phyloP scores from a whole-genome alignment of 2,888 invertebrate species.

The Chloroclysta siterata region DNA sequence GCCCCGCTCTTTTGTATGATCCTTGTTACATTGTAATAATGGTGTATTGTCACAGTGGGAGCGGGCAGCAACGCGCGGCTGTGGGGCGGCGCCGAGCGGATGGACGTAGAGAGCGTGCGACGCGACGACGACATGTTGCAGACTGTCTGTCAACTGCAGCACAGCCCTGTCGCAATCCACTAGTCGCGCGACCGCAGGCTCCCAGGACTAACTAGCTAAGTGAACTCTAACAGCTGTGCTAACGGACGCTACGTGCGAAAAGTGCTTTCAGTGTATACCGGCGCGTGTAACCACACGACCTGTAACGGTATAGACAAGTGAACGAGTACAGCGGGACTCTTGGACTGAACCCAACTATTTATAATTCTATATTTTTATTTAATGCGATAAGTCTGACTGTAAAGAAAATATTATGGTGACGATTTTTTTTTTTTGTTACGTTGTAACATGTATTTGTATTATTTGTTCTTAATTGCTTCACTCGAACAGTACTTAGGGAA shows the following conservation, averaged over 20 bases:
- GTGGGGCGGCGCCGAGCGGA: slow-evolving; percentile 89
- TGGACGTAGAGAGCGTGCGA: slow-evolving; percentile 81
- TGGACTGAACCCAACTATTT: slow-evolving; percentile 76
- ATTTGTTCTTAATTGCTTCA: slow-evolving; percentile 78
- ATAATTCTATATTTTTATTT: slow-evolving; percentile 83
- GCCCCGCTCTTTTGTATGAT: too few relatives aligned
- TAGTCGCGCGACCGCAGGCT: slow-evolving; percentile 49
- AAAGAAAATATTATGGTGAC: slow-evolving; percentile 72
- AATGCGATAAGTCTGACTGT: slow-evolving; percentile 83
- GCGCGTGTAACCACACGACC: neutral
- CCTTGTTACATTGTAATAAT: too few relatives aligned
- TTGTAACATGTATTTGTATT: slow-evolving; percentile 75
- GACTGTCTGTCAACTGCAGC: slow-evolving; percentile 92
- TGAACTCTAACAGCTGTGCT: slow-evolving; percentile 17
- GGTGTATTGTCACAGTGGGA: slow-evolving; percentile 41
- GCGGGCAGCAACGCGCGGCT: slow-evolving; percentile 60
- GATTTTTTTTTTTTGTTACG: slow-evolving; percentile 67
- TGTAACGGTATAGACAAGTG: slow-evolving; percentile 3
- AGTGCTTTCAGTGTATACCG: slow-evolving; percentile 12
- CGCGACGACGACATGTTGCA: slow-evolving; percentile 88
- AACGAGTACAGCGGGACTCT: slow-evolving; percentile 42
- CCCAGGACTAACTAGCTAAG: slow-evolving; percentile 24
- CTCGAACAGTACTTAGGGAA: slow-evolving; percentile 75
- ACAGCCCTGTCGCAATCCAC: slow-evolving; percentile 97
- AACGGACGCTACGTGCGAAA: neutral